Percentiles rank a stretch among this genome's conserved stretches.
Conservation (phyloP, 1,140 invertebrate genomes). For the Diabrotica virgifera region DNA sequence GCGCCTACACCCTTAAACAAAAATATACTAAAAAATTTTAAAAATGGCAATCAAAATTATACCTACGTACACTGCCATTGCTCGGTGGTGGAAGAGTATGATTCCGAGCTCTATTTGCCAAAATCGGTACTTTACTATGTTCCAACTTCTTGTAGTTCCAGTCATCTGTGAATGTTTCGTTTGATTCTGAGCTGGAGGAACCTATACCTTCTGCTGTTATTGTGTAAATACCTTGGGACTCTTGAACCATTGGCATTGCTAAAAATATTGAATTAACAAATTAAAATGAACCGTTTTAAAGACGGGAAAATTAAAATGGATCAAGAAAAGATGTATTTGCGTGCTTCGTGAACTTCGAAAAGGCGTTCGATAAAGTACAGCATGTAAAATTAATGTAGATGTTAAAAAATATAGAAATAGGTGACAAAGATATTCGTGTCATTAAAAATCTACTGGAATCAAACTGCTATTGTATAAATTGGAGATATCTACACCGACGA, state of each 20-base stretch:
- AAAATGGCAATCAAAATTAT: slow-evolving; percentile 21
- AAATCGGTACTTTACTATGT: slow-evolving; percentile 38
- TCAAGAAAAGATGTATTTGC: no score
- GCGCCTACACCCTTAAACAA: no score
- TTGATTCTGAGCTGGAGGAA: background rate
- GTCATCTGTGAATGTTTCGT: slow-evolving; percentile 35
- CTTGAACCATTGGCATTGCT: background rate
- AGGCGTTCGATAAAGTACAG: no score
- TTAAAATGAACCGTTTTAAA: no score
- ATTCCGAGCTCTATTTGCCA: slow-evolving; percentile 36
- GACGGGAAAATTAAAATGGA: no score
- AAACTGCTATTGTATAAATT: no score
- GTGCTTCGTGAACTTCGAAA: no score
- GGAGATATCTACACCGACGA: no score
- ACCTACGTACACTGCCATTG: slow-evolving; percentile 45
- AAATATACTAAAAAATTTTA: slow-evolving; percentile 3
- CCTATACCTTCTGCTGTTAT: slow-evolving; percentile 3
- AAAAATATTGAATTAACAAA: background rate
- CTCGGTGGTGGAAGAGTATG: slow-evolving; percentile 42
- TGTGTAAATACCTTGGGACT: background rate
- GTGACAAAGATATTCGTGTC: no score
- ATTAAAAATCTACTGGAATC: no score
- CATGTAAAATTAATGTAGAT: no score
- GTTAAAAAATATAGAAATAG: no score
- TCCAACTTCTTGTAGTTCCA: slow-evolving; percentile 45